Evolutionary conservation across 2,797 vertebrate species (phyloP).

Genomic region (Sebastes oblongus): DNA sequence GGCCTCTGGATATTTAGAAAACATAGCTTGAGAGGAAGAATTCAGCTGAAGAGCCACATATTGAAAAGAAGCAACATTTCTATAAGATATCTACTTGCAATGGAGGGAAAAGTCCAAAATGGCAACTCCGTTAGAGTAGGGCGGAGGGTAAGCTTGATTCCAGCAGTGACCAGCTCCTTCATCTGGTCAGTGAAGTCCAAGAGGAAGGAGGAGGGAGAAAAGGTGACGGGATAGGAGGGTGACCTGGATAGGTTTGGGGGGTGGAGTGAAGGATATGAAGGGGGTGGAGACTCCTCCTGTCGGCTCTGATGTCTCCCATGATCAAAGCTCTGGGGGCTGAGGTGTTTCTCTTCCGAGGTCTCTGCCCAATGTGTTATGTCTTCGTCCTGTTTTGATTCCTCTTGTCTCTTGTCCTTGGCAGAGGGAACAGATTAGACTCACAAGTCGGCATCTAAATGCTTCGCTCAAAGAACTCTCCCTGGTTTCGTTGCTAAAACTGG

Average conservation of each 20-base stretch:
- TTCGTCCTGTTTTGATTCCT: not conserved
- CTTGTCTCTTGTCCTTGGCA: no score
- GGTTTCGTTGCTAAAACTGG: no score
- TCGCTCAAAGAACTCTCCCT: no score
- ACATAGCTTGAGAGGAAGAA: not conserved
- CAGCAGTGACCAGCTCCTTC: not conserved
- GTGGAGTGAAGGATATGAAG: no score
- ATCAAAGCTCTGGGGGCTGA: not conserved
- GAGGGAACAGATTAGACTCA: no score
- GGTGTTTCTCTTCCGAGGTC: not conserved
- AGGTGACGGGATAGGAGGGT: not conserved
- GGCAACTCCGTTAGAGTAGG: accelerated
- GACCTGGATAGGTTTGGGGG: no score
- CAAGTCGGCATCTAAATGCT: no score
- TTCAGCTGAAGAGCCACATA: not conserved
- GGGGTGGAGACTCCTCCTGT: no score
- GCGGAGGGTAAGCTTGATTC: not conserved
- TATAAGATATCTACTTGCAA: accelerated
- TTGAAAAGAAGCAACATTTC: no score
- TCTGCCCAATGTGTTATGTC: not conserved
- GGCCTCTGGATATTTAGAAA: not conserved
- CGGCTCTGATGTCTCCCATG: no score
- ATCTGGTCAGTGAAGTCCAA: not conserved
- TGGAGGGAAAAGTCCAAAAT: no score
- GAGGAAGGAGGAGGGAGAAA: not conserved